Base-by-base conservation (phyloP, 2,888 invertebrate species). In the Salpingus planirostris region DNA sequence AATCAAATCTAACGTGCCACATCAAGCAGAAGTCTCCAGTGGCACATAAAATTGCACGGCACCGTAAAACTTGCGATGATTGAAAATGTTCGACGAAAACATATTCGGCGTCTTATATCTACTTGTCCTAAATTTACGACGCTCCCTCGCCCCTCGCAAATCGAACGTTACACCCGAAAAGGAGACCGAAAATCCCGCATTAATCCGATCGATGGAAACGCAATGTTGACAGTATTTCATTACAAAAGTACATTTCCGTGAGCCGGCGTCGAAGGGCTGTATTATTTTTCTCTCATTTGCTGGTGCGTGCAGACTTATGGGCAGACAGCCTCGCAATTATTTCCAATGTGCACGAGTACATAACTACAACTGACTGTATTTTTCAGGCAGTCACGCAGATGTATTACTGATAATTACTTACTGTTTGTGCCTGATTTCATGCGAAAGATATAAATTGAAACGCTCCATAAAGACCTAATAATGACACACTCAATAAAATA, bases 301-400 rank as follows among this genome's bases (percentile, higher is more conserved):
- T 29, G 35, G 52, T 61, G 61, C 62, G 62, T 62, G 62, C 53
- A 61, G 62, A 60, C 60, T 52, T 45, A 42, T 36, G 40, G 60
- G 58, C 62, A 59, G 60, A 59, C 60, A 52, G 45, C 41, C 43
- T 49, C 46, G 59, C 59, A 61, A 60, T 61, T 62, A 61, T 56
- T 52, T 54, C 47, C 50, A 53, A 42, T 52, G 52, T 55, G 54
- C 59, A 58, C 49, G 55, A 49, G 51, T 47, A 47, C 48, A 45
- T 47, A 51, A 47, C 53, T 46, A 49, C 49, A 47, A 49, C 48
- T 50, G 50, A 51, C 44, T 47, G 50, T 52, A 54, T 55, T 59
- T 55, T 54, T 52, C 50, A 44, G 34, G 40, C 36, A 55, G 61
- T 62, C 62, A 62, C 62, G 62, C 50, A 52, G 57, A 46, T 27